phyloP scores from a whole-genome alignment of 1,140 invertebrate species.

The Drosophila saltans region DNA sequence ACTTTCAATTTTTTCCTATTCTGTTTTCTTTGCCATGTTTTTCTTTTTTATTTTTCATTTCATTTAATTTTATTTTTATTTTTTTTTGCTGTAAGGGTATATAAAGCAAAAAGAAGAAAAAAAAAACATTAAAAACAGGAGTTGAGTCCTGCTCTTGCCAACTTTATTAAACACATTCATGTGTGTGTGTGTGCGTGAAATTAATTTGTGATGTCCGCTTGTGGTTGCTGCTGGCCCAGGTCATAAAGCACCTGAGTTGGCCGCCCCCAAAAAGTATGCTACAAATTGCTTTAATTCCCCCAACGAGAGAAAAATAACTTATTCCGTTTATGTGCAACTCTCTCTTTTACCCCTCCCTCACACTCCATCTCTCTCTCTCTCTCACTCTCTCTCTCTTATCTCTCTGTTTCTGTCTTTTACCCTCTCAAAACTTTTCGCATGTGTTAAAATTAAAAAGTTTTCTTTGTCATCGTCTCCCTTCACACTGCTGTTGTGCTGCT shows the following conservation, averaged over 20 bases:
- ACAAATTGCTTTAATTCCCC: slow-evolving; percentile 67
- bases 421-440: slow-evolving; percentile 56
- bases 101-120: neutral
- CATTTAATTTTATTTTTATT: neutral
- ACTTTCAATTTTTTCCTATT: too few relatives aligned
- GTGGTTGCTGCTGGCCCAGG: slow-evolving; percentile 27
- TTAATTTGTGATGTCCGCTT: slow-evolving; percentile 61
- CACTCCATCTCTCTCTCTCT: neutral
- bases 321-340: slow-evolving; percentile 51
- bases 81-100: neutral
- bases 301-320: slow-evolving; percentile 55
- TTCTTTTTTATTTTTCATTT: neutral
- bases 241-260: slow-evolving; percentile 29
- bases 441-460: slow-evolving; percentile 68
- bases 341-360: neutral
- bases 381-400: neutral
- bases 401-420: slow-evolving; percentile 12
- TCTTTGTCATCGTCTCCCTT: slow-evolving; percentile 30
- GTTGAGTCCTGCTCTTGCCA: neutral
- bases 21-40: neutral
- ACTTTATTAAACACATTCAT: slow-evolving; percentile 23
- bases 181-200: slow-evolving; percentile 41
- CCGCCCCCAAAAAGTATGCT: slow-evolving; percentile 55
- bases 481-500: neutral
- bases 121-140: slow-evolving; percentile 10